Conservation (phyloP, 2,113 vertebrate genomes). For the Protobothrops mucrosquamatus region DNA sequence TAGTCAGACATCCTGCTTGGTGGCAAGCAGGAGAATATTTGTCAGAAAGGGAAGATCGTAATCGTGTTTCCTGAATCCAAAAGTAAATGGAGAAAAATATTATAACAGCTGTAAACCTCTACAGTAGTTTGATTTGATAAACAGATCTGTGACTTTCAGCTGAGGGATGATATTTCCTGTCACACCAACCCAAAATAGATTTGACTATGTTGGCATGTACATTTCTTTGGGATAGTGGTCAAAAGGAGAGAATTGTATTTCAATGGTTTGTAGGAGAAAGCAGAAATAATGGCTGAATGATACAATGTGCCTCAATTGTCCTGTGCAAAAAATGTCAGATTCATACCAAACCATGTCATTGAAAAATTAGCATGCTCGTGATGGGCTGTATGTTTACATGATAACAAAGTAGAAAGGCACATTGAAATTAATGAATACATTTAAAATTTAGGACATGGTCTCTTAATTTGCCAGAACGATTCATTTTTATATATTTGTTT, state of each 20-base stretch:
- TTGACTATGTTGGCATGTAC: conserved; percentile 39
- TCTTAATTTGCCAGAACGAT: background rate
- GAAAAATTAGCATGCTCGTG: conserved; percentile 40
- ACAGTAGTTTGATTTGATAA: background rate
- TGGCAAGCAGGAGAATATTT: background rate
- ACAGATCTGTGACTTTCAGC: background rate
- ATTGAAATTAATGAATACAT: conserved; percentile 30
- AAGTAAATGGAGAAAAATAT: background rate
- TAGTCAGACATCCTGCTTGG: background rate
- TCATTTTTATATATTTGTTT: background rate
- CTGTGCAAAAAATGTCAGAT: conserved; percentile 22
- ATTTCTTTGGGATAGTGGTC: conserved; percentile 48
- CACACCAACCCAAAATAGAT: background rate
- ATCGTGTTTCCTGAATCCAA: background rate
- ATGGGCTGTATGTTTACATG: conserved; percentile 45
- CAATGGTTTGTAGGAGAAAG: conserved; percentile 7
- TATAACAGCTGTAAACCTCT: background rate
- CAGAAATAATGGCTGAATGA: conserved; percentile 25
- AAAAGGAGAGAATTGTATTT: conserved; percentile 18
- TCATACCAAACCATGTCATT: conserved; percentile 26
- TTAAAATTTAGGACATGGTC: conserved; percentile 1
- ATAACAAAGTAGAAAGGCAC: background rate
- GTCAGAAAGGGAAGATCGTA: background rate
- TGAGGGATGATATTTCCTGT: background rate
- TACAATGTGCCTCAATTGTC: conserved; percentile 20